Base-by-base conservation (phyloP, 1,140 invertebrate genomes). In the Penaeus vannamei region DNA sequence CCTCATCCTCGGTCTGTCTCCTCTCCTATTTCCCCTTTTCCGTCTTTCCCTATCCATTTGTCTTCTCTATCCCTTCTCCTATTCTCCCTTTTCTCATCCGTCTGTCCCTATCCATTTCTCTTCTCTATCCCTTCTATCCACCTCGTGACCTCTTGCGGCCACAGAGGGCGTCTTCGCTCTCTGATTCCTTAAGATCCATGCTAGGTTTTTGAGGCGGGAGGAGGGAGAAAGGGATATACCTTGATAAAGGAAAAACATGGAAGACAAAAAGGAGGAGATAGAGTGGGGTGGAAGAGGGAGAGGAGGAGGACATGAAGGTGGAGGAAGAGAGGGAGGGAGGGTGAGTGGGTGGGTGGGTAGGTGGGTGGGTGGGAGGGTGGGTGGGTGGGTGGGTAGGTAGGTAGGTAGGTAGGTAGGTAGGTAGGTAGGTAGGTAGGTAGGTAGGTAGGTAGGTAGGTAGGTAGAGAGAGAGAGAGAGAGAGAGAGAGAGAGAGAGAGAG, bases 231-330 rank as follows among this genome's bases (percentile, higher is more conserved):
- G 46, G 46, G 14, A 53, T 36, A 36, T 5, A 7, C 53, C 0
- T 7, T 53, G 53, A 53, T 53, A 12, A 53, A 53, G 17, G n/a
- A 76, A 76, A 32, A 36, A n/a, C 19, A 7, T 42, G 8, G 8
- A 26, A 59, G 59, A 36, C 20, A 19, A 10, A 23, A 53, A 60
- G 22, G 20, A 36, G 36, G 53, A 36, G 53, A 84, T 14, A 26
- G 82, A 66, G 59, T 66, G 61, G 66, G n/a, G 66, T n/a, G 26
- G 26, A 66, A 29, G 60, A n/a, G 64, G 59, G 64, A 19, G 29
- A n/a, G 29, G 82, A 84, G 81, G 60, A 59, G 60, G 46, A 84
- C n/a, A 84, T n/a, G 29, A 59, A 62, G 80, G 53, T 17, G n/a
- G 59, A 60, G 42, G 10, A 23, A 60, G n/a, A 29, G 80, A 60